Percentiles rank a stretch among this genome's conserved stretches.
These are phyloP conservation scores for Dimorphilus gyrociliatus DNA, from an alignment of 2,888 invertebrate species.

Conservation along the genomic window DNA sequence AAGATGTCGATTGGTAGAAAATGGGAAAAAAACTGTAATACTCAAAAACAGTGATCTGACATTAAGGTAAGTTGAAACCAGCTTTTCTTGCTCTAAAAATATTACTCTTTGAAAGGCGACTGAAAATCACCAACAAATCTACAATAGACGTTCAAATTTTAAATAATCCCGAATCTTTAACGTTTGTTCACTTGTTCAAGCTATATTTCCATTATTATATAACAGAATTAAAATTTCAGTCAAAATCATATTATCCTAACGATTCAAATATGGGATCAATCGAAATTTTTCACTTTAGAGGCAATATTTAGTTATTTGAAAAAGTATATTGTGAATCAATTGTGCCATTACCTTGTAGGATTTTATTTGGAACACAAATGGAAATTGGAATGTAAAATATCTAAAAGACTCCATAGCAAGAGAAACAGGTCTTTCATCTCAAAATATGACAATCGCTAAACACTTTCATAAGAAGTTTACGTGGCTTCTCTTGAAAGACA, in stretches of 20 bases:
- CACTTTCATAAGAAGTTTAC: conserved; percentile 20
- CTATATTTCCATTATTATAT: background rate
- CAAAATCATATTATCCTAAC: too few species aligned
- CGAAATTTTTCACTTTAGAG: too few species aligned
- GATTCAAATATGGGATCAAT: too few species aligned
- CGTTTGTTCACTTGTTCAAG: conserved; percentile 12
- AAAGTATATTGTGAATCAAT: too few species aligned
- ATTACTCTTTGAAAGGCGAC: conserved; percentile 15
- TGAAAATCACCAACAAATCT: conserved; percentile 20
- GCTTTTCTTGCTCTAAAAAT: conserved; percentile 2
- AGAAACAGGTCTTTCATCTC: conserved; percentile 13
- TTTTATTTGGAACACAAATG: too few species aligned
- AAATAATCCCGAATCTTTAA: conserved; percentile 22
- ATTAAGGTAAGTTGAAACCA: conserved; percentile 17
- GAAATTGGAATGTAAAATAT: too few species aligned
- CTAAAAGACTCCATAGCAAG: conserved; percentile 17
- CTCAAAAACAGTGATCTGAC: conserved; percentile 15
- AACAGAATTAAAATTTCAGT: too few species aligned
- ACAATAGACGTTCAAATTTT: conserved; percentile 23
- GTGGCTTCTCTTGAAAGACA: conserved; percentile 21
- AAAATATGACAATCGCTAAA: conserved; percentile 23
- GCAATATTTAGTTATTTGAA: too few species aligned
- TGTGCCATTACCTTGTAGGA: too few species aligned
- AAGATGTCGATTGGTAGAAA: conserved; percentile 18
- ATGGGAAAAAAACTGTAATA: conserved; percentile 12